Evolutionary conservation across 2,888 invertebrate species (phyloP).

Genomic region (Onthophagus sagittarius): DNA sequence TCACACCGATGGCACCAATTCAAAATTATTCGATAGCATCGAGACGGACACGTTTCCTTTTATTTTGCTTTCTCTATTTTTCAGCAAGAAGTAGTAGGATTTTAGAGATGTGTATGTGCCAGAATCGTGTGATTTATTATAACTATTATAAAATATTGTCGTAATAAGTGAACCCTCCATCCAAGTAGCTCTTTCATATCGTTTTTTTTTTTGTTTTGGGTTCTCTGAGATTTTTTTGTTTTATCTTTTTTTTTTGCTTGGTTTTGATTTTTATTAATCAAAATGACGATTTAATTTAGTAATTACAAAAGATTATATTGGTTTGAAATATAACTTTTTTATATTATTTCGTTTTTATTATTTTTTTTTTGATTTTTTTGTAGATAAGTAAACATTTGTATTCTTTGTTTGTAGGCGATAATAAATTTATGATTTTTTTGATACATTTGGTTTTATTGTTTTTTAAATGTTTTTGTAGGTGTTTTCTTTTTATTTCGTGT

Average conservation of each 20-base stretch:
- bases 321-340: too few relatives aligned
- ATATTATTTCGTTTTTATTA: too few relatives aligned
- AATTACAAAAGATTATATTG: too few relatives aligned
- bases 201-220: constrained; percentile 39
- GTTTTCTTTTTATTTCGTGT: not conserved
- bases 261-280: constrained; percentile 32
- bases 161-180: constrained; percentile 17
- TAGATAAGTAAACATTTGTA: constrained; percentile 15
- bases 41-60: not conserved
- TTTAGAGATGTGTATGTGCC: constrained; percentile 22
- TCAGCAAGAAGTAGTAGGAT: constrained; percentile 48
- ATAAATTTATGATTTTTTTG: constrained; percentile 6
- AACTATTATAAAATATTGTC: not conserved
- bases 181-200: constrained; percentile 28
- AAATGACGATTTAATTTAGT: not conserved
- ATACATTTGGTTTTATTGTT: constrained; percentile 12
- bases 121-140: constrained; percentile 8
- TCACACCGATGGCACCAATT: constrained; percentile 17
- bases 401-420: constrained; percentile 16
- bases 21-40: not conserved
- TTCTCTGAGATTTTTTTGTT: constrained; percentile 28
- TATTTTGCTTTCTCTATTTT: constrained; percentile 45
- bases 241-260: constrained; percentile 33
- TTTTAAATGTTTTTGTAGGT: not conserved
- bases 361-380: not conserved